These are phyloP conservation scores for Lydus trimaculatus DNA, from an alignment of 2,888 invertebrate genomes.

Conservation along the genomic window DNA sequence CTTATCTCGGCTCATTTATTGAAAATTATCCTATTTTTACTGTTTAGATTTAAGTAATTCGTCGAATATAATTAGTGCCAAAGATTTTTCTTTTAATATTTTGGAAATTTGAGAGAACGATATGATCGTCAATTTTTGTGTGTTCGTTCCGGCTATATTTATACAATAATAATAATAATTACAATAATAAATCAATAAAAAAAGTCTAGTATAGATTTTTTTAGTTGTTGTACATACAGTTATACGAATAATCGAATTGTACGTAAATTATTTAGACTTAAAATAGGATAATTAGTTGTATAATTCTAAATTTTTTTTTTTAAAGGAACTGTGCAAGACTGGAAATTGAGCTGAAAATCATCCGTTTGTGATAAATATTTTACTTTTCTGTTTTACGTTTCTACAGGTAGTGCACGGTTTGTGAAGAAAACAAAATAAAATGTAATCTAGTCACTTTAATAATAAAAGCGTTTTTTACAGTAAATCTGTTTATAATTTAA, in stretches of 20 bases:
- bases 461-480: constrained; percentile 12
- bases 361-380: constrained; percentile 14
- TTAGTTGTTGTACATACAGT: not conserved
- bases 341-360: constrained; percentile 9
- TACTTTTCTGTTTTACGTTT: not conserved
- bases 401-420: constrained; percentile 30
- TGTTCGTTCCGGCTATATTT: constrained; percentile 13
- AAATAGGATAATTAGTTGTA: not conserved
- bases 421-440: constrained; percentile 30
- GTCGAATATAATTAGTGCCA: constrained; percentile 17
- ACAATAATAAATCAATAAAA: not conserved
- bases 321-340: constrained; percentile 14
- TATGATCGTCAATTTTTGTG: constrained; percentile 8
- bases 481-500: not conserved
- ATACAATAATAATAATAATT: not conserved
- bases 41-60: not conserved
- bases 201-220: not conserved
- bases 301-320: not conserved
- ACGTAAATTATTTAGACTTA: constrained; percentile 14
- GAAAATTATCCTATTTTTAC: not conserved
- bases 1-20: not conserved
- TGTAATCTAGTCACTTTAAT: constrained; percentile 46
- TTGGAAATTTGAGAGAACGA: not conserved
- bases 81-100: constrained; percentile 8
- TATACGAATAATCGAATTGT: not conserved